Percentiles rank a stretch among this genome's conserved stretches.
Conservation (phyloP, 1,140 invertebrate genomes). For the Heliconius hewitsoni region DNA sequence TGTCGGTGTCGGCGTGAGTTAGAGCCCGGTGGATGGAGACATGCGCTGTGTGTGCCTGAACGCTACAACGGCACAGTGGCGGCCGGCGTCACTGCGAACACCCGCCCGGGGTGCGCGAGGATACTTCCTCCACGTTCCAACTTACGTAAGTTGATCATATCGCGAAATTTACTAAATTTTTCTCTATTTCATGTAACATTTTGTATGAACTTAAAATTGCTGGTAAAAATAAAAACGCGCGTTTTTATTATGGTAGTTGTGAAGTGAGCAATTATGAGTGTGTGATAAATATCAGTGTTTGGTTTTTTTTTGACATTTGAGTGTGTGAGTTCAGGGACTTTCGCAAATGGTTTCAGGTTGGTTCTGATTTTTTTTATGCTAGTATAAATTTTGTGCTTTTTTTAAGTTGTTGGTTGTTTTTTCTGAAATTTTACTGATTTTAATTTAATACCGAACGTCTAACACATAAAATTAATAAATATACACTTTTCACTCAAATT, state of each 20-base stretch:
- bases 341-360: slow-evolving; percentile 21
- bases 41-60: slow-evolving; percentile 61
- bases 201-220: not conserved
- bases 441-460: no score
- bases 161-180: not conserved
- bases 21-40: slow-evolving; percentile 62
- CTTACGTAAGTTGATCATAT: slow-evolving; percentile 69
- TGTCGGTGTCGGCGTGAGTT: slow-evolving; percentile 55
- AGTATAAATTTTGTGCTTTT: no score
- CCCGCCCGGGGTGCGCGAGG: slow-evolving; percentile 41
- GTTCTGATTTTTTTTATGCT: not conserved
- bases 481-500: no score
- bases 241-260: slow-evolving; percentile 20
- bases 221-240: not conserved
- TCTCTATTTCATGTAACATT: slow-evolving; percentile 5
- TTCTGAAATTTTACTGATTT: no score
- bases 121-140: slow-evolving; percentile 39
- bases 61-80: slow-evolving; percentile 54
- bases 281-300: slow-evolving; percentile 35
- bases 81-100: slow-evolving; percentile 53
- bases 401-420: no score
- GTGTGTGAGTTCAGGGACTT: slow-evolving; percentile 28
- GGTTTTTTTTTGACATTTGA: slow-evolving; percentile 21
- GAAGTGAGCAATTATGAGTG: slow-evolving; percentile 39
- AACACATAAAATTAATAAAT: no score